Percentiles rank a stretch among this genome's conserved stretches.
These are phyloP conservation scores for Campoplex capitator DNA, from an alignment of 2,888 invertebrate genomes.

Conservation along the genomic window DNA sequence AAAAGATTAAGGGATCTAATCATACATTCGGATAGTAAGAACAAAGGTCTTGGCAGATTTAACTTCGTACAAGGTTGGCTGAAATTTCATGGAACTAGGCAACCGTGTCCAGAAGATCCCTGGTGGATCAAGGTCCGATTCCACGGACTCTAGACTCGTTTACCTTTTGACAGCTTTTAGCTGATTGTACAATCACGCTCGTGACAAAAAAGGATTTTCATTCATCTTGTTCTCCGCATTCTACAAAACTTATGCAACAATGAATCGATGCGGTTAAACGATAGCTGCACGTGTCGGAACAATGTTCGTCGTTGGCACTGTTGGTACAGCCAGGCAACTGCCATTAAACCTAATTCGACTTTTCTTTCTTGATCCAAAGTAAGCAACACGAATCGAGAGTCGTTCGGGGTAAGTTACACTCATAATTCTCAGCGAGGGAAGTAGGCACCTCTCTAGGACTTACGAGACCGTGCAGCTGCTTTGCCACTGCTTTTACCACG, in stretches of 20 bases:
- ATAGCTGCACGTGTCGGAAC: not conserved
- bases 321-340: not conserved
- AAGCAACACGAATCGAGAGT: not conserved
- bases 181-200: not conserved
- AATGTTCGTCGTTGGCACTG: not conserved
- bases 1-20: not conserved
- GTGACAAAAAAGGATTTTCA: not conserved
- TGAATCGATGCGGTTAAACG: not conserved
- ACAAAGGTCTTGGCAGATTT: not conserved
- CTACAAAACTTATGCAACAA: not conserved
- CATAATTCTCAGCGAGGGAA: not conserved
- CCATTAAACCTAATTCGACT: not conserved
- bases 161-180: not conserved
- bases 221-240: not conserved
- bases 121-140: not conserved
- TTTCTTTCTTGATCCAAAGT: not conserved
- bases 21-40: not conserved
- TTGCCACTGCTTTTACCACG: conserved; percentile 15
- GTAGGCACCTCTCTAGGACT: not conserved
- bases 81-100: not conserved
- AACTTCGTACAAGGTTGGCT: not conserved
- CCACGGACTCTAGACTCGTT: not conserved
- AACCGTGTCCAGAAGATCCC: not conserved
- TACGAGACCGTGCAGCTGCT: not conserved
- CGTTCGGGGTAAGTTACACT: not conserved